Evolutionary conservation across 2,888 invertebrate species (phyloP).

Genomic region (Sthenelais limicola): DNA sequence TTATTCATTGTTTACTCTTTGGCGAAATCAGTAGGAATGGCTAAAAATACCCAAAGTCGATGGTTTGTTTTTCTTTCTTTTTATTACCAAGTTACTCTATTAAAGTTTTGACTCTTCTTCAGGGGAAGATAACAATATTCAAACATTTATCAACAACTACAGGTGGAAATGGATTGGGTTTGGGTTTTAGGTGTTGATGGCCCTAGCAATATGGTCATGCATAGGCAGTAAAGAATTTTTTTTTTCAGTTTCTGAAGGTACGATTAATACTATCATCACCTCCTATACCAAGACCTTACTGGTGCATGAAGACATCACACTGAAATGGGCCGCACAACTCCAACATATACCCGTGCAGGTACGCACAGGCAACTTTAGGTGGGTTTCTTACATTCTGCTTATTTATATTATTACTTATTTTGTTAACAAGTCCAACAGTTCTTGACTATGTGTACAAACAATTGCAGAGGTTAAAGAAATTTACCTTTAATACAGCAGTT

Average conservation of each 20-base stretch:
- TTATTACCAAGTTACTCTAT: too few species aligned
- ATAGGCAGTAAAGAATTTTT: not conserved
- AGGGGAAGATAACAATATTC: too few species aligned
- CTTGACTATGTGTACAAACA: not conserved
- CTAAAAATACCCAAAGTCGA: too few species aligned
- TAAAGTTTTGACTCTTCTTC: too few species aligned
- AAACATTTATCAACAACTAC: too few species aligned
- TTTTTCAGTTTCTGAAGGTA: conserved; percentile 62
- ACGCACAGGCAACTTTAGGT: conserved; percentile 81
- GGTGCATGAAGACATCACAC: conserved; percentile 86
- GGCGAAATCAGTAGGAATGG: too few species aligned
- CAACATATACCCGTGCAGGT: conserved; percentile 83
- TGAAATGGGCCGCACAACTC: conserved; percentile 93
- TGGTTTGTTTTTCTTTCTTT: too few species aligned
- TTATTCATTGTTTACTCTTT: too few species aligned
- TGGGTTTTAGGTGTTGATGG: too few species aligned
- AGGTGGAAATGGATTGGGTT: too few species aligned
- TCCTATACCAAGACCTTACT: conserved; percentile 87
- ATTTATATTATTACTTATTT: not conserved
- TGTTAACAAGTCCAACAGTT: not conserved
- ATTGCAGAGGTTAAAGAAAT: too few species aligned
- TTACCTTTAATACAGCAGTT: too few species aligned
- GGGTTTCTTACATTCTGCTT: conserved; percentile 50
- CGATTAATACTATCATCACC: conserved; percentile 77
- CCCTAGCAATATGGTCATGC: not conserved